Evolutionary conservation across 2,797 vertebrate species (phyloP).

Genomic region (Scomberomorus guttatus): DNA sequence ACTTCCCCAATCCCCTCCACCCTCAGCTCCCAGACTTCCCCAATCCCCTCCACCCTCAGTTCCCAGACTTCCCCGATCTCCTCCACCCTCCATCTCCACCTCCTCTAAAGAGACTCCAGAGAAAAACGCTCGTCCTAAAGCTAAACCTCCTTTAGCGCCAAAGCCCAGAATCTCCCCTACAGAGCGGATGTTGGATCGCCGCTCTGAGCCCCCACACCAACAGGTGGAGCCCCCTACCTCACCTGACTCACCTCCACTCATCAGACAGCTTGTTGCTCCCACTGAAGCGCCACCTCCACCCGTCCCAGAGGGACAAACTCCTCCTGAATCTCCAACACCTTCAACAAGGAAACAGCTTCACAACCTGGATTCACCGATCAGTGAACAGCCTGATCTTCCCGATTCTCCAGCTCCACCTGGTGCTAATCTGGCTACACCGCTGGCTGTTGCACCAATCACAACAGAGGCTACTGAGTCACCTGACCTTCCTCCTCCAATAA

Average conservation of each 20-base stretch:
- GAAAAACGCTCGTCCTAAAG: neutral
- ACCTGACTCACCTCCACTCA: constrained; percentile 24
- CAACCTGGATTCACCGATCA: neutral
- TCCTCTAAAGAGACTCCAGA: constrained; percentile 1
- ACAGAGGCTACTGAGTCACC: neutral
- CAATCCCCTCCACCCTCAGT: neutral
- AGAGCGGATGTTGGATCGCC: neutral
- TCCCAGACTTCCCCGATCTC: neutral
- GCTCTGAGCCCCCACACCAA: neutral
- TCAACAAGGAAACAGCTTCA: neutral
- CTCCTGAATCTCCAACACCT: neutral
- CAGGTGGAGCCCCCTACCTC: neutral
- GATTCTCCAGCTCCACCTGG: constrained; percentile 3
- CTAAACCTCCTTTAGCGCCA: constrained; percentile 52
- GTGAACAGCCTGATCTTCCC: neutral
- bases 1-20: too few species aligned
- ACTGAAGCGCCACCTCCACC: constrained; percentile 25
- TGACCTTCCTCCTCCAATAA: constrained; percentile 23
- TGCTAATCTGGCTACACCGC: neutral
- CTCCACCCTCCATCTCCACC: neutral
- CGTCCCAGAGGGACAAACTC: neutral
- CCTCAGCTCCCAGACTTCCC: too few species aligned
- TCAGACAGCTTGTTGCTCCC: constrained; percentile 41
- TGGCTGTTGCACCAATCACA: constrained; percentile 31
- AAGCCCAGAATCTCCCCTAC: constrained; percentile 53